Conservation (phyloP, 2,797 vertebrate genomes). For the Alcedo atthis region DNA sequence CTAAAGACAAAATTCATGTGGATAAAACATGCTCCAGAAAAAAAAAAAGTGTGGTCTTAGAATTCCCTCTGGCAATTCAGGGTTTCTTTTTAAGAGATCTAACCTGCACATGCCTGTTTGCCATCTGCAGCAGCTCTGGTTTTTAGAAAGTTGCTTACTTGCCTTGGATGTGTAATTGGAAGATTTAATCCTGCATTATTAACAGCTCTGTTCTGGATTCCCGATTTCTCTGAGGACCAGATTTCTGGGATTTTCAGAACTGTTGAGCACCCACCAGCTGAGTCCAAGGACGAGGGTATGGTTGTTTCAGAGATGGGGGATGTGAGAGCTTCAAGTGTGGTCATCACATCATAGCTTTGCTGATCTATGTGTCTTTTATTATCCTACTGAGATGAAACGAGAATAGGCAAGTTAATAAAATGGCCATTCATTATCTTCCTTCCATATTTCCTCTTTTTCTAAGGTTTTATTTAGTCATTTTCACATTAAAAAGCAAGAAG, state of each 20-base stretch:
- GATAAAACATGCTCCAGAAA: constrained; percentile 12
- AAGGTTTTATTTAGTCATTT: constrained; percentile 43
- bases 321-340: neutral
- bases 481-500: constrained; percentile 8
- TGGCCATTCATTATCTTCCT: constrained; percentile 6
- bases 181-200: constrained; percentile 10
- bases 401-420: constrained; percentile 40
- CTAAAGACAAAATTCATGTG: constrained; percentile 36
- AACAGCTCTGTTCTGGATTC: neutral
- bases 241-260: neutral
- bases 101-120: constrained; percentile 27
- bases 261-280: neutral
- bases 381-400: neutral
- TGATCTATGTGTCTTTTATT: constrained; percentile 45
- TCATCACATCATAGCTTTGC: neutral
- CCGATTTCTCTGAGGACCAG: neutral
- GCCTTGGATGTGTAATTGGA: constrained; percentile 14
- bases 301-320: neutral
- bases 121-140: constrained; percentile 11
- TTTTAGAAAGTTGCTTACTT: constrained; percentile 46
- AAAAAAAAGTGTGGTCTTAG: constrained; percentile 4
- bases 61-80: constrained; percentile 4
- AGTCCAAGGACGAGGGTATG: neutral
- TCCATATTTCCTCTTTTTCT: constrained; percentile 9
- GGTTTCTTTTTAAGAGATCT: constrained; percentile 50